phyloP scores from a whole-genome alignment of 2,113 vertebrate genomes.

The Oncorhynchus gorbuscha region DNA sequence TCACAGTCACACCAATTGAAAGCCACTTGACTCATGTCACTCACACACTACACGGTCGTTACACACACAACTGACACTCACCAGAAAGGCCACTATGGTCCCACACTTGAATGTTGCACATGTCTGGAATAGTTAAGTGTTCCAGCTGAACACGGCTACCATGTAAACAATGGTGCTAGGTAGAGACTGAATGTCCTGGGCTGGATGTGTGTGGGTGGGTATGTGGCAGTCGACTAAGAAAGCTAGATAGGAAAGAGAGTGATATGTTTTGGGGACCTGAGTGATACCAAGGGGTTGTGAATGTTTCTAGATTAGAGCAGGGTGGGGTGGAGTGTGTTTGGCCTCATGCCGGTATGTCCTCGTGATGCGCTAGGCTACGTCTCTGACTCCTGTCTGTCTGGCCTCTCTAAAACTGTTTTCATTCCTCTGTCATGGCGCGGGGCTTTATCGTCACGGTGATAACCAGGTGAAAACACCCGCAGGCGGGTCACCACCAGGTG shows the following conservation, averaged over 20 bases:
- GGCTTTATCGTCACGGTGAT: constrained; percentile 81
- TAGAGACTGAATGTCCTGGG: constrained; percentile 6
- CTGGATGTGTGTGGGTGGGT: neutral
- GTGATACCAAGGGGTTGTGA: constrained; percentile 5
- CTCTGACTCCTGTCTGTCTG: constrained; percentile 84
- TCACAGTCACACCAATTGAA: constrained; percentile 38
- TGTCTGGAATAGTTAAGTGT: constrained; percentile 51
- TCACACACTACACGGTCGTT: constrained; percentile 41
- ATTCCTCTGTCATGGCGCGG: constrained; percentile 80
- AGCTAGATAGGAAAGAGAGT: neutral
- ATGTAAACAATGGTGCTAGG: constrained; percentile 44
- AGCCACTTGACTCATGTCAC: constrained; percentile 54
- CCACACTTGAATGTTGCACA: constrained; percentile 61
- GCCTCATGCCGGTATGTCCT: constrained; percentile 11
- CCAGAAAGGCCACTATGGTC: constrained; percentile 43
- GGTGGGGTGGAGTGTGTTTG: neutral
- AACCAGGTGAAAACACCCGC: constrained; percentile 65
- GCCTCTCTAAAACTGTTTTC: constrained; percentile 79
- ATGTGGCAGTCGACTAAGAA: neutral
- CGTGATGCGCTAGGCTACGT: constrained; percentile 61
- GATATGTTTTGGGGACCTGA: neutral
- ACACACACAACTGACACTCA: neutral
- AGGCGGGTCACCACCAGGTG: constrained; percentile 82
- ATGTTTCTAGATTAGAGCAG: neutral
- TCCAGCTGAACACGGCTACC: constrained; percentile 38